Base-by-base conservation (phyloP, 53 echinoderm and acorn worm species). In the Echinometra lucunter region DNA sequence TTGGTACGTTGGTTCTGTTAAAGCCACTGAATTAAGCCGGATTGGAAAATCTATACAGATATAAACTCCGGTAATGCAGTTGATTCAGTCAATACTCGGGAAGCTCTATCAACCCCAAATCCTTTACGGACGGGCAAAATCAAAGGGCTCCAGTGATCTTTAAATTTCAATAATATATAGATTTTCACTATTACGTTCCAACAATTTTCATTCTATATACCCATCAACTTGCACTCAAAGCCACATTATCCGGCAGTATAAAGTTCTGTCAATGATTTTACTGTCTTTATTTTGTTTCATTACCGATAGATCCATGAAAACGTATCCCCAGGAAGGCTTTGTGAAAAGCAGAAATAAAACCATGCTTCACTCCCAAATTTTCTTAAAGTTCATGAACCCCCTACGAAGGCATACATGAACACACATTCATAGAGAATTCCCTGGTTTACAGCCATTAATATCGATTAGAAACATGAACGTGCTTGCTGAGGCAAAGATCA, bases 391-490 rank as follows among this genome's bases (percentile, higher is more conserved):
- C 78, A 19, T 78, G 78, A 78, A 78, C 78, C 42, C 38, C 78
- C 78, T 18, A 42, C 7, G 19, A 12, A 42, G 8, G 42, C 78
- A 78, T 72, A 34, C 72, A 72, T 72, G 78, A 78, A 42, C 42
- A 42, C 42, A 78, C 78, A 78, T 38, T 19, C 38, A 72, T 13
- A 38, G 42, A 78, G 0, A 78, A 35, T 78, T 21, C 21, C 40
- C 78, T 21, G 42, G 0, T 78, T 78, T 78, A 44, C 56, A 88
- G n/a, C 89, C 27, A 89, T 89, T 58, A 58, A 1, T 89, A 89
- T 89, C 63, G 89, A 89, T 89, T 49, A 3, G 58, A 38, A 35
- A 89, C 49, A 23, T 16, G 89, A 37, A 60, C 89, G 89, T 89
- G 89, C 89, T 60, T 58, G 10, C 16, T 2, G 89, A 89, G 10